These are phyloP conservation scores for Corvus hawaiiensis DNA, from an alignment of 2,113 vertebrate genomes.

Conservation along the genomic window DNA sequence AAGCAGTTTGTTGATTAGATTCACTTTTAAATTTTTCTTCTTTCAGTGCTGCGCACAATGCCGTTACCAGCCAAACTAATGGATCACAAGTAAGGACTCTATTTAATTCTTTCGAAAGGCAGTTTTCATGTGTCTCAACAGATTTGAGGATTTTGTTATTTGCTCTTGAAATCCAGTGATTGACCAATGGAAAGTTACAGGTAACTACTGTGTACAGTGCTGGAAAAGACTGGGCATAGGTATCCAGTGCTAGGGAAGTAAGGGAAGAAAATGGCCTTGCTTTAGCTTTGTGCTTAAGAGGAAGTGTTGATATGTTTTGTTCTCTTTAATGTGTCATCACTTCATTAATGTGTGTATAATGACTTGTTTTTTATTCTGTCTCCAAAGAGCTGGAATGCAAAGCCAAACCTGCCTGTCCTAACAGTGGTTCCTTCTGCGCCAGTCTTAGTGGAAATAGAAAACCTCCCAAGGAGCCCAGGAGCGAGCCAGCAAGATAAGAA, in stretches of 20 bases:
- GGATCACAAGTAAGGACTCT: slow-evolving; percentile 75
- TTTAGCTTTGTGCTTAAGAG: not conserved
- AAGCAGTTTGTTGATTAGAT: not conserved
- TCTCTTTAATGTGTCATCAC: not conserved
- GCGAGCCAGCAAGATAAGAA: slow-evolving; percentile 78
- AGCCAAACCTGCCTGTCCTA: slow-evolving; percentile 55
- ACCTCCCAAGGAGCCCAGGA: slow-evolving; percentile 82
- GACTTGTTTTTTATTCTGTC: slow-evolving; percentile 60
- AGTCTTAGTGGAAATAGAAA: slow-evolving; percentile 83
- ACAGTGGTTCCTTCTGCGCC: slow-evolving; percentile 67
- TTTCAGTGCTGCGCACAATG: slow-evolving; percentile 75
- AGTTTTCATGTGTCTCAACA: not conserved
- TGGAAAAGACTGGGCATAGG: not conserved
- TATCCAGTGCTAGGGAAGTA: not conserved
- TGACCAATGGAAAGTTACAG: not conserved
- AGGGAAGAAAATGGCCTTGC: not conserved
- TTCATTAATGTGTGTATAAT: not conserved
- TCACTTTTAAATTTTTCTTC: not conserved
- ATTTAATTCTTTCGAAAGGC: not conserved
- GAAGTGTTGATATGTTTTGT: not conserved
- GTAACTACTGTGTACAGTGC: not conserved
- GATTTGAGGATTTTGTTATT: not conserved
- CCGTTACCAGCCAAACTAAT: slow-evolving; percentile 70
- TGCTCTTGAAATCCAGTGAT: not conserved
- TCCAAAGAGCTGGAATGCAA: slow-evolving; percentile 67